phyloP scores from a whole-genome alignment of 2,888 invertebrate genomes.

The Mamestra brassicae region DNA sequence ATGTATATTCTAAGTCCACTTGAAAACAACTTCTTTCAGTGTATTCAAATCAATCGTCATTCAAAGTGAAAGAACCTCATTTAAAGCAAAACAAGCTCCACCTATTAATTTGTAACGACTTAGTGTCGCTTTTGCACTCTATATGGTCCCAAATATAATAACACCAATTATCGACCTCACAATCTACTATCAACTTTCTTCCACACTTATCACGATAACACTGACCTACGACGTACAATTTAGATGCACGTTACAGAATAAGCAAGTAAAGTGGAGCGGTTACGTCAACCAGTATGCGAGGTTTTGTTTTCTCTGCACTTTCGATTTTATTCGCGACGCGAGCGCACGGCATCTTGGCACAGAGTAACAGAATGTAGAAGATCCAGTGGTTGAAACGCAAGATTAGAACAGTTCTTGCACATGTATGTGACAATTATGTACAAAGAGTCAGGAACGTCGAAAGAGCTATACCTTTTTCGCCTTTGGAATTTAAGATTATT shows the following conservation, averaged over 20 bases:
- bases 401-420: not conserved
- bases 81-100: too few species aligned
- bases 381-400: not conserved
- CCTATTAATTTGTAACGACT: too few species aligned
- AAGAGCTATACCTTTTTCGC: not conserved
- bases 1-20: too few species aligned
- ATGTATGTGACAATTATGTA: not conserved
- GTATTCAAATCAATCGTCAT: too few species aligned
- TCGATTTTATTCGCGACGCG: conserved; percentile 80
- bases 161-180: conserved; percentile 21
- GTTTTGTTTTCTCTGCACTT: conserved; percentile 85
- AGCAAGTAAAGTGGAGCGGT: conserved; percentile 73
- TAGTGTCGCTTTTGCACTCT: too few species aligned
- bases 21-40: too few species aligned
- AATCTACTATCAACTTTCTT: conserved; percentile 46
- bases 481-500: not conserved
- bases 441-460: not conserved
- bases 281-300: conserved; percentile 71
- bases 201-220: conserved; percentile 59
- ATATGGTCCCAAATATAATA: too few species aligned
- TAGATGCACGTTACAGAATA: conserved; percentile 63
- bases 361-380: conserved; percentile 40
- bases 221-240: conserved; percentile 62
- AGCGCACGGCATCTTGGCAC: conserved; percentile 68
- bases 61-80: too few species aligned